These are phyloP conservation scores for Drosophila tripunctata DNA, from an alignment of 2,888 invertebrate genomes.

Conservation along the genomic window DNA sequence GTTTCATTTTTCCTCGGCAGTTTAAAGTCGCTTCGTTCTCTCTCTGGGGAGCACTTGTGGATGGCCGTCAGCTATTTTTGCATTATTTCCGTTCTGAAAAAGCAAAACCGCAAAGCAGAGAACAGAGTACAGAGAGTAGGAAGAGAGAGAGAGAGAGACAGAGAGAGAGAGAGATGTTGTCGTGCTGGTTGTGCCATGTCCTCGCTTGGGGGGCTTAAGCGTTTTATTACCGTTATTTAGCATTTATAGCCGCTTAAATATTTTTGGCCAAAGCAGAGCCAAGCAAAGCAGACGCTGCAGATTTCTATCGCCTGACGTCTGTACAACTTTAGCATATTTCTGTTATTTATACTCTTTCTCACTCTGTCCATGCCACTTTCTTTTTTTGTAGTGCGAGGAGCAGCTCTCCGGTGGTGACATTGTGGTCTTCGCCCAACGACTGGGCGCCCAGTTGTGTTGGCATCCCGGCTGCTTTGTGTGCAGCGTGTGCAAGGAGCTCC, in stretches of 20 bases:
- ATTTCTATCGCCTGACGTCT: conserved; percentile 67
- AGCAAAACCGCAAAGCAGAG: conserved; percentile 51
- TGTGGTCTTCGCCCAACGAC: conserved; percentile 94
- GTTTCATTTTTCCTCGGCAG: conserved; percentile 37
- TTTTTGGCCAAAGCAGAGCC: conserved; percentile 46
- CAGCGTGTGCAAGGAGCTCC: conserved; percentile 94
- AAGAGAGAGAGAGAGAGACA: not conserved
- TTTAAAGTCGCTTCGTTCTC: conserved; percentile 16
- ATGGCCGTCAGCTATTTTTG: conserved; percentile 80
- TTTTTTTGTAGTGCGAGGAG: conserved; percentile 90
- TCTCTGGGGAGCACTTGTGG: conserved; percentile 76
- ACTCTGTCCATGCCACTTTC: conserved; percentile 3
- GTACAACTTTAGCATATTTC: conserved; percentile 68
- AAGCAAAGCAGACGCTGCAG: conserved; percentile 70
- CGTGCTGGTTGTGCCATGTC: conserved; percentile 44
- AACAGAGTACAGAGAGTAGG: not conserved
- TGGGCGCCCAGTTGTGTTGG: conserved; percentile 94
- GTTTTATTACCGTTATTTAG: conserved; percentile 82
- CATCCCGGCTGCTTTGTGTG: conserved; percentile 98
- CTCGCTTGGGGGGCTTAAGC: conserved; percentile 75
- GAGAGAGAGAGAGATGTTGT: conserved; percentile 20
- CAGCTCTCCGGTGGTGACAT: conserved; percentile 94
- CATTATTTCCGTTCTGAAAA: conserved; percentile 67
- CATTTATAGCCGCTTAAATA: conserved; percentile 82
- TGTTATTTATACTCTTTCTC: conserved; percentile 58